These are phyloP conservation scores for Pegoplata infirma DNA, from an alignment of 2,888 invertebrate genomes.

Conservation along the genomic window DNA sequence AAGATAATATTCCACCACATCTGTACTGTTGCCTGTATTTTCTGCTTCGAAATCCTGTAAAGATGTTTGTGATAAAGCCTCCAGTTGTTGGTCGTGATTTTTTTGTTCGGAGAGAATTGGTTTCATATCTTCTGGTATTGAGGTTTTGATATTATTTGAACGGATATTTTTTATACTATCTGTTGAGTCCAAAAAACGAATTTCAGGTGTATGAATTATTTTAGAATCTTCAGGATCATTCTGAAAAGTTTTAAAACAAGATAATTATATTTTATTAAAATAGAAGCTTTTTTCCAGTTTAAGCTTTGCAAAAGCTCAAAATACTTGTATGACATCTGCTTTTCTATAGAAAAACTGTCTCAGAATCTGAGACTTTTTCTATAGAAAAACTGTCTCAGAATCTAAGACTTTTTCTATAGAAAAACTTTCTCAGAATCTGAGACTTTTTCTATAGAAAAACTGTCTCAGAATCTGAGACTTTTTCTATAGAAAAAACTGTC, in stretches of 20 bases:
- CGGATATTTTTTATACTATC: constrained; percentile 58
- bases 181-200: constrained; percentile 61
- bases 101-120: background rate
- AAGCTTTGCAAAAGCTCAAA: too few species aligned
- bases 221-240: constrained; percentile 56
- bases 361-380: too few species aligned
- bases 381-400: too few species aligned
- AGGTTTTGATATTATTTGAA: constrained; percentile 36
- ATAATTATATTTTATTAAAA: too few species aligned
- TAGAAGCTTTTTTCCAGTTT: too few species aligned
- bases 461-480: too few species aligned
- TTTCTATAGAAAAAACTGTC: too few species aligned
- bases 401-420: too few species aligned
- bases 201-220: constrained; percentile 52
- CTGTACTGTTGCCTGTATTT: constrained; percentile 28
- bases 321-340: too few species aligned
- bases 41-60: constrained; percentile 53
- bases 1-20: constrained; percentile 59
- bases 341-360: too few species aligned
- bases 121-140: constrained; percentile 12
- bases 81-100: constrained; percentile 3
- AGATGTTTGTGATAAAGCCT: constrained; percentile 35
- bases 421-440: too few species aligned
- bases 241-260: background rate
- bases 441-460: too few species aligned